Percentiles rank a stretch among this genome's conserved stretches.
These are phyloP conservation scores for Grallaria varia DNA, from an alignment of 2,113 vertebrate species.

Conservation along the genomic window DNA sequence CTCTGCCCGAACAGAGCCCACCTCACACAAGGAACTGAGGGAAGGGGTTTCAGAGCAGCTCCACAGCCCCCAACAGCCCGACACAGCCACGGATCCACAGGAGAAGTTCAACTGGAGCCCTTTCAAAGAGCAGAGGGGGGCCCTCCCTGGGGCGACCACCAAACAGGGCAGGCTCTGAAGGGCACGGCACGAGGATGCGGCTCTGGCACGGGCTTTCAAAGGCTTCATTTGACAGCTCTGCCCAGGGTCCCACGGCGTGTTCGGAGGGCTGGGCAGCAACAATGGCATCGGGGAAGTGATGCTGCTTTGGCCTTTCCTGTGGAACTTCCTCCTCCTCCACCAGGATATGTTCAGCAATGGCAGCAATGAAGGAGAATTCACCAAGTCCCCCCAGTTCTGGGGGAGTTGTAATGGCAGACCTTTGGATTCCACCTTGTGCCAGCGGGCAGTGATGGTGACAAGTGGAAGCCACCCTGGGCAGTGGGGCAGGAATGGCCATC, in stretches of 20 bases:
- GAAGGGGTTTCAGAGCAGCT: constrained; percentile 37
- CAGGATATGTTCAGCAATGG: not conserved
- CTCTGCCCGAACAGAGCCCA: constrained; percentile 21
- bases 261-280: no score
- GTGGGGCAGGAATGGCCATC: not conserved
- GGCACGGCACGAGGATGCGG: constrained; percentile 39
- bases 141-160: constrained; percentile 67
- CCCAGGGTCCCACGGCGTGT: no score
- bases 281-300: no score
- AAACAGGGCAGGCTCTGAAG: constrained; percentile 68
- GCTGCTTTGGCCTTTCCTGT: not conserved
- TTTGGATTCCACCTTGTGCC: not conserved
- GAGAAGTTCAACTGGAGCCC: constrained; percentile 43
- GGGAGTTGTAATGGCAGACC: not conserved
- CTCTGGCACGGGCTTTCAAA: constrained; percentile 40
- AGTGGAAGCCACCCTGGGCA: not conserved
- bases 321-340: not conserved
- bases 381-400: not conserved
- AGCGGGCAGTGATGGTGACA: not conserved
- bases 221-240: constrained; percentile 2
- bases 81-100: constrained; percentile 53
- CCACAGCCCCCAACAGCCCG: not conserved
- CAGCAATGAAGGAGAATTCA: not conserved
- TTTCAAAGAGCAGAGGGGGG: constrained; percentile 65
- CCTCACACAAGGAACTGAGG: not conserved